phyloP scores from a whole-genome alignment of 1,140 invertebrate species.

The Chymomyza costata region DNA sequence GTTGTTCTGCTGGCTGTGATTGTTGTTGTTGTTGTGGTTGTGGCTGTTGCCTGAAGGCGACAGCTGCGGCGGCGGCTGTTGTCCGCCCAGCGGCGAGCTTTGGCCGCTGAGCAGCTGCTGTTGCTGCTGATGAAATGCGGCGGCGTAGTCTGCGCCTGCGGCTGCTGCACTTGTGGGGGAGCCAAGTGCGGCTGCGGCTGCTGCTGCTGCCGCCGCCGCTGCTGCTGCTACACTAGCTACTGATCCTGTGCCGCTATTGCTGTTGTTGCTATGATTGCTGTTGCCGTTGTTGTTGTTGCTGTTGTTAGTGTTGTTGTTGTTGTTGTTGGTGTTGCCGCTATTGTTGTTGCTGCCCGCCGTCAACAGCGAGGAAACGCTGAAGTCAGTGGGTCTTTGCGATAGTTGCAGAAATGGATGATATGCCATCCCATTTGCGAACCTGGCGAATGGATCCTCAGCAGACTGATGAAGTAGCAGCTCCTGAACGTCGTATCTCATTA shows the following conservation, averaged over 20 bases:
- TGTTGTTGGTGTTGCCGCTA: constrained; percentile 39
- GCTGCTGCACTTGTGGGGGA: no score
- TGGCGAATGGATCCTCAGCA: constrained; percentile 80
- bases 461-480: constrained; percentile 79
- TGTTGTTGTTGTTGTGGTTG: constrained; percentile 44
- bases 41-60: constrained; percentile 36
- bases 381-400: constrained; percentile 89
- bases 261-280: constrained; percentile 13
- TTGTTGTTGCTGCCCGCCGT: constrained; percentile 78
- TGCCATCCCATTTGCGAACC: constrained; percentile 80
- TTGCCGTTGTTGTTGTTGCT: constrained; percentile 14
- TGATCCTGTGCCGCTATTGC: constrained; percentile 15
- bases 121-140: constrained; percentile 33
- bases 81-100: constrained; percentile 24
- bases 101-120: constrained; percentile 48
- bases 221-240: constrained; percentile 19
- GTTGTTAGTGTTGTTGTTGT: constrained; percentile 32
- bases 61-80: constrained; percentile 40
- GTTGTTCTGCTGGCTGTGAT: constrained; percentile 28
- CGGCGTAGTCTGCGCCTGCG: constrained; percentile 22
- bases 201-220: constrained; percentile 27
- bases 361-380: constrained; percentile 92
- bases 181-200: constrained; percentile 38
- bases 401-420: constrained; percentile 83
- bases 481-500: constrained; percentile 78